Evolutionary conservation across 1,140 invertebrate genomes (phyloP).

Genomic region (Neodiprion virginianus): DNA sequence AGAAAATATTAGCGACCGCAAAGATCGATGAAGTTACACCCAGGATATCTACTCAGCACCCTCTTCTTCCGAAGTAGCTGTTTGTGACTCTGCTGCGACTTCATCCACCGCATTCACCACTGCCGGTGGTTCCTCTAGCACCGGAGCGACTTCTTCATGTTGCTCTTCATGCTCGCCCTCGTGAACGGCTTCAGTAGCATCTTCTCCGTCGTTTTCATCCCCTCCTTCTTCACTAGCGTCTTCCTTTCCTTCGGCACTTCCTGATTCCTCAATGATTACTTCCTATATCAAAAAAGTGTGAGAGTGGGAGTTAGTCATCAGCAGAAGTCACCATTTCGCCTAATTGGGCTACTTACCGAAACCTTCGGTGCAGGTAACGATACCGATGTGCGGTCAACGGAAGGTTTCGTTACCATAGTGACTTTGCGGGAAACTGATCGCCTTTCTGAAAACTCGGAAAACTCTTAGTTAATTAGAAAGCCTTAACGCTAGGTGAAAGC

Average conservation of each 20-base stretch:
- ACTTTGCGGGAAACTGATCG: neutral
- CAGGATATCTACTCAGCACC: neutral
- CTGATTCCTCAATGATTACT: neutral
- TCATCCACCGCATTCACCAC: no score
- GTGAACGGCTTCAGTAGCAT: neutral
- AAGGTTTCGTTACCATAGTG: neutral
- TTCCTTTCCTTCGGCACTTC: no score
- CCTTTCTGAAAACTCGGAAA: neutral
- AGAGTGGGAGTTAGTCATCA: neutral
- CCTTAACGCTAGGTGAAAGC: neutral
- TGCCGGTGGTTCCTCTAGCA: neutral
- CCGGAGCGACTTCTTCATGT: no score
- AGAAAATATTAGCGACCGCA: no score
- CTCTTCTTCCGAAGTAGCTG: neutral
- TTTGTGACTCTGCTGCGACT: no score
- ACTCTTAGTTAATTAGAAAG: no score
- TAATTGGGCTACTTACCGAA: neutral
- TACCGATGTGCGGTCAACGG: neutral
- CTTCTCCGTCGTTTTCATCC: neutral
- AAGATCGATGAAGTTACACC: neutral
- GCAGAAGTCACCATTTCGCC: neutral
- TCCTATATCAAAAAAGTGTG: neutral
- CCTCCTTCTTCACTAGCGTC: neutral
- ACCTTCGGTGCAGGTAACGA: neutral
- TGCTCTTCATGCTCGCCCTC: neutral